phyloP scores from a whole-genome alignment of 2,888 invertebrate species.

The Drosophila longiperda region DNA sequence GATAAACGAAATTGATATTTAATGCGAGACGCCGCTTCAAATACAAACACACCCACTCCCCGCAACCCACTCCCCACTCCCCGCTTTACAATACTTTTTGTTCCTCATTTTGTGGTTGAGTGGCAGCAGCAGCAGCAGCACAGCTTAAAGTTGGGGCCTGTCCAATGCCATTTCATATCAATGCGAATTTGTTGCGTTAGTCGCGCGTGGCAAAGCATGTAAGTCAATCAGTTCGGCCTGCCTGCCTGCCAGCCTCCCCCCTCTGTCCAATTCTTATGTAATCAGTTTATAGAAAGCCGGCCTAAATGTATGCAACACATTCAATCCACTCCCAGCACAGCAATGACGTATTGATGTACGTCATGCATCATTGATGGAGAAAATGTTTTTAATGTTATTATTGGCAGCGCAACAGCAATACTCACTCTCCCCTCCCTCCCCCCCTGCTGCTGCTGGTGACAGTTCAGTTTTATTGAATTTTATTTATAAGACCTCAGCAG shows the following conservation, averaged over 20 bases:
- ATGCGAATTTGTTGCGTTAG: conserved; percentile 46
- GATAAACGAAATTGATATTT: conserved; percentile 79
- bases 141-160: conserved; percentile 49
- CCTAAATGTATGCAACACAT: conserved; percentile 69
- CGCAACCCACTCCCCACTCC: neutral
- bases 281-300: conserved; percentile 53
- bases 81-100: neutral
- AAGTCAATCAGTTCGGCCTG: conserved; percentile 75
- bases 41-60: neutral
- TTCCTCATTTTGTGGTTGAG: conserved; percentile 52
- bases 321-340: neutral
- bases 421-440: conserved; percentile 2
- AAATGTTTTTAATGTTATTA: conserved; percentile 80
- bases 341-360: conserved; percentile 74
- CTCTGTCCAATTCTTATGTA: conserved; percentile 39
- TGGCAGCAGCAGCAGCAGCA: conserved; percentile 25
- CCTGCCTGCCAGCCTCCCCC: conserved; percentile 8
- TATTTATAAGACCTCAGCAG: conserved; percentile 53
- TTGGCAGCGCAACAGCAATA: conserved; percentile 35
- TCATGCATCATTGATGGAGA: conserved; percentile 79
- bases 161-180: conserved; percentile 66
- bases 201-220: conserved; percentile 70
- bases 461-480: conserved; percentile 76
- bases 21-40: conserved; percentile 47
- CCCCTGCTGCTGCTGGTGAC: conserved; percentile 63